Conservation (phyloP, 2,113 vertebrate species). For the Gnathonemus longibarbis region DNA sequence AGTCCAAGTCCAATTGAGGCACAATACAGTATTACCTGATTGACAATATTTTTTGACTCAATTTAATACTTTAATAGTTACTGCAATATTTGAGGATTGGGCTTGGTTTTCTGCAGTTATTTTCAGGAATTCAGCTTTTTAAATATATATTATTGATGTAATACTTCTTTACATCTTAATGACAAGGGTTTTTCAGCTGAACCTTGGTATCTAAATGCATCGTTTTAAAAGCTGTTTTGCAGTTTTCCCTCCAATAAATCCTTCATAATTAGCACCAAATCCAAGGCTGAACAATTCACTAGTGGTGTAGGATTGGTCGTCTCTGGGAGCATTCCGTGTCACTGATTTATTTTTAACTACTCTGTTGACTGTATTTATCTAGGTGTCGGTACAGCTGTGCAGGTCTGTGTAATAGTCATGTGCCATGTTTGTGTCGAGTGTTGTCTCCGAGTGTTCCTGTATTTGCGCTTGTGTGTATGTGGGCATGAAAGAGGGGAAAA, state of each 20-base stretch:
- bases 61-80: background rate
- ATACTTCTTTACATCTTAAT: background rate
- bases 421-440: background rate
- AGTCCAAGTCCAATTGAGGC: background rate
- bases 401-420: constrained; percentile 15
- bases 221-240: background rate
- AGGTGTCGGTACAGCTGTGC: constrained; percentile 5
- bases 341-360: constrained; percentile 17
- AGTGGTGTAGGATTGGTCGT: background rate
- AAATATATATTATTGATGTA: background rate
- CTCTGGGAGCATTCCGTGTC: constrained; percentile 12
- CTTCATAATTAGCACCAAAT: constrained; percentile 1
- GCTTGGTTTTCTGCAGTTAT: background rate
- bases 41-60: background rate
- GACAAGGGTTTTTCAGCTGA: background rate
- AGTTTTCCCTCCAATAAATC: background rate
- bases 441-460: background rate
- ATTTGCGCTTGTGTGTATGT: background rate
- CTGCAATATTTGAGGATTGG: background rate
- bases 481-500: background rate
- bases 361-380: constrained; percentile 25
- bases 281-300: background rate
- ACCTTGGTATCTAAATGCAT: background rate
- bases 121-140: background rate
- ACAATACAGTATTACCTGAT: background rate